Evolutionary conservation across 2,113 vertebrate genomes (phyloP).

Genomic region (Pseudorhombus dupliciocellatus): DNA sequence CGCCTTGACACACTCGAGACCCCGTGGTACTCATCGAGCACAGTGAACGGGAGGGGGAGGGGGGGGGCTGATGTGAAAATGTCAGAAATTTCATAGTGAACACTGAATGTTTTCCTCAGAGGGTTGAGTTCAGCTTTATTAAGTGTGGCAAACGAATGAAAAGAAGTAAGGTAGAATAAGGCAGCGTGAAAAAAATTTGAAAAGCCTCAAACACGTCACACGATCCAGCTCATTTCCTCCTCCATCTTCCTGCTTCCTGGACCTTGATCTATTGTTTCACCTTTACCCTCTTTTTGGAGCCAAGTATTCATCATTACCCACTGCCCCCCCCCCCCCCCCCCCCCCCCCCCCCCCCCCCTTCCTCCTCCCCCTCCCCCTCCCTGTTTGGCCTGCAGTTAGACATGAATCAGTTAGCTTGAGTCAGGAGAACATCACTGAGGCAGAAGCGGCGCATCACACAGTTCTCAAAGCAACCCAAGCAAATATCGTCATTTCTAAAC

Average conservation of each 20-base stretch:
- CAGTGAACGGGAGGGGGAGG: background rate
- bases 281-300: slow-evolving; percentile 33
- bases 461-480: slow-evolving; percentile 25
- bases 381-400: slow-evolving; percentile 43
- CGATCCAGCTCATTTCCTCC: slow-evolving; percentile 8
- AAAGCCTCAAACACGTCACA: background rate
- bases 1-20: background rate
- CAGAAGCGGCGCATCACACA: slow-evolving; percentile 26
- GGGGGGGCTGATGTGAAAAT: slow-evolving; percentile 2
- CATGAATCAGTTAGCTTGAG: slow-evolving; percentile 45
- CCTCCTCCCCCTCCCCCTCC: background rate
- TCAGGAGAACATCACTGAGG: slow-evolving; percentile 36
- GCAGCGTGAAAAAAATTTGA: background rate
- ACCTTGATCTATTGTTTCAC: slow-evolving; percentile 23
- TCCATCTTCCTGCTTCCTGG: background rate
- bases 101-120: slow-evolving; percentile 2
- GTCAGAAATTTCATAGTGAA: background rate
- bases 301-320: slow-evolving; percentile 26
- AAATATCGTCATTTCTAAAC: slow-evolving; percentile 46
- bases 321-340: background rate
- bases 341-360: background rate
- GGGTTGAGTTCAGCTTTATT: background rate
- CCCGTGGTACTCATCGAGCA: slow-evolving; percentile 1
- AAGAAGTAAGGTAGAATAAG: background rate
- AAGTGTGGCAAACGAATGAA: background rate